Base-by-base conservation (phyloP, 1,140 invertebrate species). In the Bombus confusus region DNA sequence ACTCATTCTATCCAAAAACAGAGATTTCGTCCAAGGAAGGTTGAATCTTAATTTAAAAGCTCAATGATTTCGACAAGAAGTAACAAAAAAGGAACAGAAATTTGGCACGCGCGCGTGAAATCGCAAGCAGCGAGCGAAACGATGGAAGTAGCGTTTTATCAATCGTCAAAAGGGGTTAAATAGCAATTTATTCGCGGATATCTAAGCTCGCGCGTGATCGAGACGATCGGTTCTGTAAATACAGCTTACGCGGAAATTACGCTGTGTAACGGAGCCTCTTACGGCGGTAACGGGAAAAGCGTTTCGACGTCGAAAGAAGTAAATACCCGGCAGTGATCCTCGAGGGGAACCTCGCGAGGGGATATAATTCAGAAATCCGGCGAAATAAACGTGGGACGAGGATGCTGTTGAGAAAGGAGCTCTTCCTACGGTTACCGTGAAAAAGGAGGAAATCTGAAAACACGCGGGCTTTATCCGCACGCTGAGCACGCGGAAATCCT, bases 401-500 rank as follows among this genome's bases (percentile, higher is more conserved):
- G 31, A 28, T 57, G 12, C 31, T 28, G 41, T 52, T n/a, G 25
- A 41, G 25, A 25, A 57, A 12, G 25, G 57, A 31, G 1, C 34
- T n/a, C 12, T 2, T 72, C 28, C 34, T 62, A 62, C 25, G 57
- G 25, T 41, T 39, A 25, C 34, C 2, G 9, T 0, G 22, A 37
- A 25, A 69, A 25, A 39, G 41, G 0, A 74, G 12, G n/a, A 74
- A 34, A 3, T 31, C 12, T 34, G n/a, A 9, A 22, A 75, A 75
- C 47, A 25, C 12, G 28, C 64, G 62, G 47, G 28, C 41, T 72
- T 82, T 82, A 83, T 83, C 31, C 64, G 72, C 18, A 66, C n/a
- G 43, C 43, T 34, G 73, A 62, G 62, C 59, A 83, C 81, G 43
- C 52, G 69, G 47, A 43, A 82, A 74, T 41, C 71, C 47, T 47